Conservation (phyloP, 53 echinoderm and acorn worm genomes). For the Mesocentrotus franciscanus region DNA sequence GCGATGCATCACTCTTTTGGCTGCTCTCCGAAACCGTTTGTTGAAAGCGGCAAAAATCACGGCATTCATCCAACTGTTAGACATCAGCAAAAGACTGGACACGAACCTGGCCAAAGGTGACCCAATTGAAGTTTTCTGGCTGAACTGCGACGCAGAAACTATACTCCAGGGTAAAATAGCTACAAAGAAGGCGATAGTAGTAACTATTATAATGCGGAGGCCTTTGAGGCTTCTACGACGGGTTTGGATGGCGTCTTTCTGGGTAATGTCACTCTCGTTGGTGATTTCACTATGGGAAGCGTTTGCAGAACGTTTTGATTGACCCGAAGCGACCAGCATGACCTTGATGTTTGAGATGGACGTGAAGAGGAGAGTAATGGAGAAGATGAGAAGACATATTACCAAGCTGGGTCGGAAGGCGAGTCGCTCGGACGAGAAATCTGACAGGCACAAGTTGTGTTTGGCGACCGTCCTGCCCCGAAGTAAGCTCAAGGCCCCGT, state of each 20-base stretch:
- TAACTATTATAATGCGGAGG: background rate
- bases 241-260: background rate
- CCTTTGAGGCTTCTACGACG: conserved; percentile 2
- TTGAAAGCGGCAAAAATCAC: conserved; percentile 8
- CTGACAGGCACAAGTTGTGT: conserved; percentile 39
- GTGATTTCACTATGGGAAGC: background rate
- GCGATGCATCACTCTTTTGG: background rate
- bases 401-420: conserved; percentile 56
- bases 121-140: background rate
- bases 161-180: conserved; percentile 42
- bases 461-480: conserved; percentile 41
- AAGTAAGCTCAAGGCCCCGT: conserved; percentile 28
- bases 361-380: background rate
- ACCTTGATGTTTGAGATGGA: conserved; percentile 53
- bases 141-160: conserved; percentile 49
- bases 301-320: background rate
- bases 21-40: conserved; percentile 22
- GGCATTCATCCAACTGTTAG: conserved; percentile 59
- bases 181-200: conserved; percentile 16
- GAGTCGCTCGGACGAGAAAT: conserved; percentile 47
- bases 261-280: background rate
- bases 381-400: conserved; percentile 10
- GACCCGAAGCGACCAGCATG: conserved; percentile 12
- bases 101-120: conserved; percentile 32
- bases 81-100: conserved; percentile 5